Evolutionary conservation across 2,888 invertebrate species (phyloP).

Genomic region (Achlya flavicornis): DNA sequence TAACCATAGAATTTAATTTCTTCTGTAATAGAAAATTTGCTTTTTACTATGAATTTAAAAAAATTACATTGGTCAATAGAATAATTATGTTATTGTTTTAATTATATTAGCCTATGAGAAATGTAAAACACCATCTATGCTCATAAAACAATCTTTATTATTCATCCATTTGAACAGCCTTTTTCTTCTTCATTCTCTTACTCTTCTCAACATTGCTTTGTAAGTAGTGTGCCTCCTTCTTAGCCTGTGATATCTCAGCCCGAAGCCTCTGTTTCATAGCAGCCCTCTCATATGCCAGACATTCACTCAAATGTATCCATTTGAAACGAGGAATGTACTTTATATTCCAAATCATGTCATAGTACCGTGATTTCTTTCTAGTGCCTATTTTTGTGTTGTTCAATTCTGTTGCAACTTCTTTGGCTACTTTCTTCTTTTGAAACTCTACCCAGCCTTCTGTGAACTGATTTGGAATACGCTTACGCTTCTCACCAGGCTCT

Average conservation of each 20-base stretch:
- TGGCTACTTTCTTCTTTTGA: slow-evolving; percentile 93
- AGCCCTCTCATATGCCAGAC: slow-evolving; percentile 95
- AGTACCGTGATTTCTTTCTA: slow-evolving; percentile 93
- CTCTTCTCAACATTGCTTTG: slow-evolving; percentile 92
- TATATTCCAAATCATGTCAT: slow-evolving; percentile 97
- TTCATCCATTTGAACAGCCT: slow-evolving; percentile 37
- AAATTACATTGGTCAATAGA: no score
- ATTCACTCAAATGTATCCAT: slow-evolving; percentile 97
- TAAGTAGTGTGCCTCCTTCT: slow-evolving; percentile 94
- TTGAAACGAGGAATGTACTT: slow-evolving; percentile 98
- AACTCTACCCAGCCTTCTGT: slow-evolving; percentile 99
- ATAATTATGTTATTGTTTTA: no score
- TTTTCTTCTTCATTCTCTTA: slow-evolving; percentile 85
- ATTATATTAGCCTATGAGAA: not conserved
- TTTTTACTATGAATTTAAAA: no score
- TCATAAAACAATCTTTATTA: slow-evolving; percentile 23
- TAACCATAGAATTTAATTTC: no score
- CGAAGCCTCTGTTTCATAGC: slow-evolving; percentile 93
- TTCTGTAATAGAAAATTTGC: no score
- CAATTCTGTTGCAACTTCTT: slow-evolving; percentile 91
- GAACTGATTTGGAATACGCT: slow-evolving; percentile 86
- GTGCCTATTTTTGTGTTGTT: slow-evolving; percentile 95
- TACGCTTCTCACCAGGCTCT: slow-evolving; percentile 80
- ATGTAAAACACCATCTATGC: not conserved
- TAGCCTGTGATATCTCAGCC: slow-evolving; percentile 95